phyloP scores from a whole-genome alignment of 2,888 invertebrate species.

The Mystacides longicornis region DNA sequence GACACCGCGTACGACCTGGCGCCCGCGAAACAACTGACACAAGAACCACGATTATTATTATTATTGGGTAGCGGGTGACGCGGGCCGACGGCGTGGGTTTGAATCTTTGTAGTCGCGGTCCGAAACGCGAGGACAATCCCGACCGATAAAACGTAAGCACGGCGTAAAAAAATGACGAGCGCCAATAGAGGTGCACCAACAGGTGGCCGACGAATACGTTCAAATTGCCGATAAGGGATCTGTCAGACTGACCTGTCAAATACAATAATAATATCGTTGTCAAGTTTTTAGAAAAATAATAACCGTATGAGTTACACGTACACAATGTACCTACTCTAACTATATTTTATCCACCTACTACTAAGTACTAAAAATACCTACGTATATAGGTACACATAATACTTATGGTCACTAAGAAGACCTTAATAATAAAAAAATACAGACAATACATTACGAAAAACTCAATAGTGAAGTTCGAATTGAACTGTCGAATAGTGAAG shows the following conservation, averaged over 20 bases:
- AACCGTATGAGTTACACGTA: too few relatives aligned
- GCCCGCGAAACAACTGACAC: slow-evolving; percentile 1
- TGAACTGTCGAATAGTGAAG: too few relatives aligned
- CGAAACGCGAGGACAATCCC: background rate
- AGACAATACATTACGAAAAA: too few relatives aligned
- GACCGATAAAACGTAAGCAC: background rate
- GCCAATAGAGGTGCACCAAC: background rate
- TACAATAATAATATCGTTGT: too few relatives aligned
- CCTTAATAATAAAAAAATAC: too few relatives aligned
- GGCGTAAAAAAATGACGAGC: background rate
- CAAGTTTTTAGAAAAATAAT: too few relatives aligned
- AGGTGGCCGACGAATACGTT: background rate
- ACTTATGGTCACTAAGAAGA: too few relatives aligned
- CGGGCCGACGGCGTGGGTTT: slow-evolving; percentile 1
- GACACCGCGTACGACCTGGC: background rate
- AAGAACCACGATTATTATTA: background rate
- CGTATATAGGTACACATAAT: too few relatives aligned
- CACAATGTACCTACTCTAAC: too few relatives aligned
- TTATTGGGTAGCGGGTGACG: background rate
- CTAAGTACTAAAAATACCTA: too few relatives aligned
- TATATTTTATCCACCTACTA: too few relatives aligned
- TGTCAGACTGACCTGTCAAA: background rate
- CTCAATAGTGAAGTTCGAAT: too few relatives aligned
- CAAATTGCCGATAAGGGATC: background rate
- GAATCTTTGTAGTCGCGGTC: background rate